These are phyloP conservation scores for Trialeurodes vaporariorum DNA, from an alignment of 1,140 invertebrate species.

Conservation along the genomic window DNA sequence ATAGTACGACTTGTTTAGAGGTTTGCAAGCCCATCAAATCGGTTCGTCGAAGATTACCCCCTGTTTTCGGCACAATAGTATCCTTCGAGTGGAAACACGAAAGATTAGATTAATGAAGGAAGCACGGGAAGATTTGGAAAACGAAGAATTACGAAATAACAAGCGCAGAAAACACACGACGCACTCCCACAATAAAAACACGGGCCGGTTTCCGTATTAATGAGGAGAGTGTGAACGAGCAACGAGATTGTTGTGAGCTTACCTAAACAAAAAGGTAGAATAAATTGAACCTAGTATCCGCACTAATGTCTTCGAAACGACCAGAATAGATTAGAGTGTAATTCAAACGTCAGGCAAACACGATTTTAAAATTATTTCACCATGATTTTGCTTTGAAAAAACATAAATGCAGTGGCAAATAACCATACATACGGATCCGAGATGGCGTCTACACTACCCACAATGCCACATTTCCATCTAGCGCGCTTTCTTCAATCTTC, in stretches of 20 bases:
- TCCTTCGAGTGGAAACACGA: too few relatives aligned
- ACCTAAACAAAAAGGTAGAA: not conserved
- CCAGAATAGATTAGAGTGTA: too few relatives aligned
- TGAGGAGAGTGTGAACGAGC: not conserved
- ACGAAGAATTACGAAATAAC: too few relatives aligned
- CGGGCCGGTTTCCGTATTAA: not conserved
- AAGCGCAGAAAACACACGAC: too few relatives aligned
- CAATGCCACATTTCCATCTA: not conserved
- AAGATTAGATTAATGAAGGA: too few relatives aligned
- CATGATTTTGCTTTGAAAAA: not conserved
- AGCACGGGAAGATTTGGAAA: too few relatives aligned
- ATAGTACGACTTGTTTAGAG: too few relatives aligned
- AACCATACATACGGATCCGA: not conserved
- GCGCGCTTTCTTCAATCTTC: too few relatives aligned
- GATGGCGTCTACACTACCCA: not conserved
- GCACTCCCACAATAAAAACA: not conserved
- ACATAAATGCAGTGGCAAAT: not conserved
- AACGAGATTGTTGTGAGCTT: not conserved
- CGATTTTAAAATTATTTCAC: not conserved
- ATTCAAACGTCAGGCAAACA: not conserved
- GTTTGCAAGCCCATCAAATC: too few relatives aligned
- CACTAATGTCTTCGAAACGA: too few relatives aligned
- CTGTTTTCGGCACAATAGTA: too few relatives aligned
- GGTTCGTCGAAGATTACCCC: too few relatives aligned
- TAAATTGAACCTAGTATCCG: not conserved